phyloP scores from a whole-genome alignment of 1,140 invertebrate species.

The Potamilus streckersoni region DNA sequence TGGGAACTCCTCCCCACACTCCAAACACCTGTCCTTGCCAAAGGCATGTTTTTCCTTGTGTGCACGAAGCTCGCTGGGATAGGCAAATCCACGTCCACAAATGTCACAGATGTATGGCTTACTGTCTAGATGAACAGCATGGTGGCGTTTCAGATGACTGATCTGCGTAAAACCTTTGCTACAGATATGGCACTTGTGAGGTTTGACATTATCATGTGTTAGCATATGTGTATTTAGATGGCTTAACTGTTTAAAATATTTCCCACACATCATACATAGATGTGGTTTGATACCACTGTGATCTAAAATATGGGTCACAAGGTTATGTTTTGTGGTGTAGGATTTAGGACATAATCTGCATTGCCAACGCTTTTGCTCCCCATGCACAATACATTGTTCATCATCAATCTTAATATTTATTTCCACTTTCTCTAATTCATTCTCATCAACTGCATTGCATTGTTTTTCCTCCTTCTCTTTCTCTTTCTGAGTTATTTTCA shows the following conservation, averaged over 20 bases:
- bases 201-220: conserved; percentile 65
- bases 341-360: conserved; percentile 62
- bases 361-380: conserved; percentile 61
- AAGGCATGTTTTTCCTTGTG: conserved; percentile 41
- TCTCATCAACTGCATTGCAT: conserved; percentile 14
- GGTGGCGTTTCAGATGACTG: conserved; percentile 63
- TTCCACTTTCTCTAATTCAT: conserved; percentile 43
- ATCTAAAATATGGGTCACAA: conserved; percentile 64
- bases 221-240: conserved; percentile 66
- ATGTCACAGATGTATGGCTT: conserved; percentile 74
- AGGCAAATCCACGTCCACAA: conserved; percentile 70
- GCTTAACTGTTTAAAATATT: conserved; percentile 65
- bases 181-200: conserved; percentile 62
- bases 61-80: conserved; percentile 45
- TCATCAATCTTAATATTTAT: conserved; percentile 61
- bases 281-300: conserved; percentile 66
- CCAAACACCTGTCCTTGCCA: conserved; percentile 39
- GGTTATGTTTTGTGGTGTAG: conserved; percentile 66
- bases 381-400: conserved; percentile 52
- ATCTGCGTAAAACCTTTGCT: conserved; percentile 67
- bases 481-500: conserved; percentile 14
- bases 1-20: conserved; percentile 55
- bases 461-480: conserved; percentile 19
- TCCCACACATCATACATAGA: conserved; percentile 63
- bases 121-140: conserved; percentile 55